Evolutionary conservation across 2,113 vertebrate genomes (phyloP), one percentile per base, ranked within the genome.

Genomic region (Dendrocopos noguchii): DNA sequence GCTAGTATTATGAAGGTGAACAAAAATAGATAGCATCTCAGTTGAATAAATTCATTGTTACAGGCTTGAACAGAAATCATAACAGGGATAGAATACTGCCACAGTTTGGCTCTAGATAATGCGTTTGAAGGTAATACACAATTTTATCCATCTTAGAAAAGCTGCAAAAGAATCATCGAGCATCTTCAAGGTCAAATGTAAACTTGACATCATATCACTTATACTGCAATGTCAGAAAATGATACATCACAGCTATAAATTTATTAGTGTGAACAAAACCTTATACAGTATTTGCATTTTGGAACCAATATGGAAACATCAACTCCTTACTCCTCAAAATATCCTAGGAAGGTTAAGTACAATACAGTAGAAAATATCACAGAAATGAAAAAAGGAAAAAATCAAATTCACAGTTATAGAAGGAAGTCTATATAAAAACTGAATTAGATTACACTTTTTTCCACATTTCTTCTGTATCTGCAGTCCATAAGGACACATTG

Each of bases 71-170:
- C 52, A 92, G 81, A 95, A 94, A 87, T 68, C 57, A 42, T 44
- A 88, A 66, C 8, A 82, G 64, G 88, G 63, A 88, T 46, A 91
- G 86, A 94, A 92, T 33, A 52, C 31, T 94, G 73, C 59, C 80
- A 93, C 71, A 87, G 81, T 89, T 93, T 77, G 88, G 78, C 60
- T 52, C 50, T 87, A 92, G 66, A 88, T 55, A 90, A 60, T 57
- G 84, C n/a, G 64, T 70, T 34, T 93, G 82, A 83, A 95, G 55
- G 91, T 74, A 92, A 94, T 19, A 89, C 52, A 83, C 52, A 81
- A 34, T 56, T 94, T 94, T 78, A 75, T 86, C 87, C 29, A 77
- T 65, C 88, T 88, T 86, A 94, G 67, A 89, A 91, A 93, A 95
- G 50, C 86, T 46, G 74, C 39, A 90, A 67, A 92, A 84, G 20